Evolutionary conservation across 2,797 vertebrate species (phyloP).

Genomic region (Lophius americanus): DNA sequence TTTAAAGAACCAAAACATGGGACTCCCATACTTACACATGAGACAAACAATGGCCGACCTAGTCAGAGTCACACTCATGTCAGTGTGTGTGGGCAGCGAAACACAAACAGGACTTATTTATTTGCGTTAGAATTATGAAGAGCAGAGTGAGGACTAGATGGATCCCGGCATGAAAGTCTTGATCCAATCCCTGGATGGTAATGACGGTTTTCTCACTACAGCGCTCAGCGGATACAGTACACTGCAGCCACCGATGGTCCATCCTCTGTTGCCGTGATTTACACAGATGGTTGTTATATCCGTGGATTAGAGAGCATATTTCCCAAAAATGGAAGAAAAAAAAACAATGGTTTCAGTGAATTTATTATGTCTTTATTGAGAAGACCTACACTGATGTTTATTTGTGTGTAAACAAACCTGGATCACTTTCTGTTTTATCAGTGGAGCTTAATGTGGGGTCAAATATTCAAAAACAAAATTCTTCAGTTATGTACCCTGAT

Average conservation of each 20-base stretch:
- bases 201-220: conserved; percentile 39
- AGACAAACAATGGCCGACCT: conserved; percentile 9
- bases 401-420: conserved; percentile 66
- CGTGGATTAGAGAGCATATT: conserved; percentile 79
- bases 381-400: conserved; percentile 76
- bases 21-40: conserved; percentile 13
- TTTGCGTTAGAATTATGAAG: conserved; percentile 49
- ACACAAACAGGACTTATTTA: conserved; percentile 65
- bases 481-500: conserved; percentile 39
- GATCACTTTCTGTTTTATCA: conserved; percentile 41
- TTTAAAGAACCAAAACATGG: conserved; percentile 22
- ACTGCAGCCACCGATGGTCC: conserved; percentile 56
- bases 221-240: conserved; percentile 56
- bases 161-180: conserved; percentile 49
- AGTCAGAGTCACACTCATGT: neutral
- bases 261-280: conserved; percentile 70
- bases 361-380: conserved; percentile 82
- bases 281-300: conserved; percentile 85
- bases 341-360: conserved; percentile 72
- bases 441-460: conserved; percentile 42
- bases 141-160: conserved; percentile 50
- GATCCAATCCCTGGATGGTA: conserved; percentile 39
- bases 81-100: conserved; percentile 37
- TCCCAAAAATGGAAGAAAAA: conserved; percentile 75
- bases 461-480: conserved; percentile 47